A percentile compares a stretch with the other conserved stretches of the same genome.
phyloP scores from a whole-genome alignment of 2,888 invertebrate species.

The Pyrrhosoma nymphula region DNA sequence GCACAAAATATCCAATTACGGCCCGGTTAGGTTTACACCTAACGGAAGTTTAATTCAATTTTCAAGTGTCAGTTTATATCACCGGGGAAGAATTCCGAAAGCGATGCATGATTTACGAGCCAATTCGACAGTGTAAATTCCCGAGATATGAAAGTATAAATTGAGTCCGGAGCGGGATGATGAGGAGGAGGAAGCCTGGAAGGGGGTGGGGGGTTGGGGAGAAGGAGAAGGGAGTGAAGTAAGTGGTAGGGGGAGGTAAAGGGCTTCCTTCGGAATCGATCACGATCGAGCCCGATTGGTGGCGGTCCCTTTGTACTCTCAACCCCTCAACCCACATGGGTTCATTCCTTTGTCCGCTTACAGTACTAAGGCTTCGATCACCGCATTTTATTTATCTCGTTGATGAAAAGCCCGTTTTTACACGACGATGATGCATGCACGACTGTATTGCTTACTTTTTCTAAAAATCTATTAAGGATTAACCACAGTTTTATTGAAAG shows the following conservation, averaged over 20 bases:
- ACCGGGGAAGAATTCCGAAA: not conserved
- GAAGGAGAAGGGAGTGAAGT: not conserved
- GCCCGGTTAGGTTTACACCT: not conserved
- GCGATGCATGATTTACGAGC: constrained; percentile 7
- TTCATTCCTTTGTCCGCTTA: not conserved
- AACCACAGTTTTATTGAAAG: too few species aligned
- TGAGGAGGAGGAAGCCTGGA: not conserved
- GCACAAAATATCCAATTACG: not conserved
- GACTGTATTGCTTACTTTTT: too few species aligned
- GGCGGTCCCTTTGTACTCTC: not conserved
- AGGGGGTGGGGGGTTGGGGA: not conserved
- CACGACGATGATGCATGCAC: too few species aligned
- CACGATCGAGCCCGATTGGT: not conserved
- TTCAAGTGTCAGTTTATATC: not conserved
- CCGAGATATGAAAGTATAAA: not conserved
- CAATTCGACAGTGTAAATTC: not conserved
- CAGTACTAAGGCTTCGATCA: not conserved
- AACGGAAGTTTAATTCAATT: not conserved
- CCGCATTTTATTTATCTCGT: not conserved
- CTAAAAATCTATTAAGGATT: too few species aligned
- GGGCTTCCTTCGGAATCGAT: not conserved
- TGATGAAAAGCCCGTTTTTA: too few species aligned
- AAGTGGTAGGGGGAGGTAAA: not conserved
- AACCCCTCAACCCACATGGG: too few species aligned
- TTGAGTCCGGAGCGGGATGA: not conserved